Evolutionary conservation across 1,140 invertebrate genomes (phyloP), one percentile per base, ranked within the genome.

Genomic region (Philotrypesis tridentata): DNA sequence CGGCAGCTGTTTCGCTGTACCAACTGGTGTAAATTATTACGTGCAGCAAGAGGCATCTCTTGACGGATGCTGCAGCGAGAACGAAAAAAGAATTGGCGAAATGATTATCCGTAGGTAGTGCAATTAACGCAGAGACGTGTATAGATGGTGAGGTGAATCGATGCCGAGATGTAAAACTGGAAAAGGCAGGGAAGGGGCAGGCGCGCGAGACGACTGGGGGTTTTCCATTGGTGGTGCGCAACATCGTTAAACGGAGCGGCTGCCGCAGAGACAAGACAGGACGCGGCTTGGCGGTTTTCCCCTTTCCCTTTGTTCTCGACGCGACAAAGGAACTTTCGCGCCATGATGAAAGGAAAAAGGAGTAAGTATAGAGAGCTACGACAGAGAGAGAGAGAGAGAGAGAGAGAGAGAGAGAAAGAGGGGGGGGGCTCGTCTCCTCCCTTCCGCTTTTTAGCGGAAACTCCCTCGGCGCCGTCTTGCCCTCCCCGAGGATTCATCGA

Each of bases 311-410:
- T 70, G 67, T 70, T 70, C 67, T 14, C 29, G 17, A 70, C 27
- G 27, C 67, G 27, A 70, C 37, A 72, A 72, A 72, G 70, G 70
- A 72, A 72, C 33, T 72, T 72, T 43, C 37, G 33, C 70, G 37
- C n/a, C 21, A 40, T 72, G 70, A 72, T 72, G n/a, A 72, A 72
- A 72, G 70, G 67, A 70, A 33, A 72, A 29, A 43, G 21, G 31
- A 33, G 31, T 33, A 33, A 33, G 63, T n/a, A n/a, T n/a, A n/a
- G 4, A 65, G 27, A 29, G 27, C 63, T 14, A 21, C 25, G 9
- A 17, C 14, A 17, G 67, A 29, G 0, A 33, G 67, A 25, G 37
- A 43, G n/a, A 72, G 21, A 72, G 70, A 72, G 70, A 43, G 67
- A 70, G 67, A 70, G 25, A 29, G 67, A 21, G 67, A 29, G 67